Evolutionary conservation across 1,140 invertebrate species (phyloP).

Genomic region (Platorchestia sp.): DNA sequence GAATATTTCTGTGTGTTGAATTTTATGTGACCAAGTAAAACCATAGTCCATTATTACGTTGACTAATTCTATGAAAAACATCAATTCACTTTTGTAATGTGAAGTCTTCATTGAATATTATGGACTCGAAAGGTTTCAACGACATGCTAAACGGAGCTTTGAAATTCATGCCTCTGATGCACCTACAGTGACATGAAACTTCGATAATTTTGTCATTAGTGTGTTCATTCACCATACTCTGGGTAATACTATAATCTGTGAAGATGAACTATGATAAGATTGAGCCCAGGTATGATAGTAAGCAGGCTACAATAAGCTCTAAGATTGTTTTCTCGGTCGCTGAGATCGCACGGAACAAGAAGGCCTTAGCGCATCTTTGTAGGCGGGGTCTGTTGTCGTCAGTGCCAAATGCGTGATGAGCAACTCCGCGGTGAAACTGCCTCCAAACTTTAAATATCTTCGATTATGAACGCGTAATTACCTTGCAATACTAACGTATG

Average conservation of each 20-base stretch:
- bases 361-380: neutral
- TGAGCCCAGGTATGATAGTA: conserved; percentile 39
- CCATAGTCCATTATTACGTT: neutral
- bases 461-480: neutral
- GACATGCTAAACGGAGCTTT: conserved; percentile 12
- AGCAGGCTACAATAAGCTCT: conserved; percentile 9
- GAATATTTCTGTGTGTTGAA: neutral
- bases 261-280: conserved; percentile 55
- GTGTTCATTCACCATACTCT: conserved; percentile 39
- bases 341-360: neutral
- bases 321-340: conserved; percentile 22
- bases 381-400: neutral
- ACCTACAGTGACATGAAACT: neutral
- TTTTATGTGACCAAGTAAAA: neutral
- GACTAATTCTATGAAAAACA: neutral
- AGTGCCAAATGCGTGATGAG: neutral
- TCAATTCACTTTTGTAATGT: neutral
- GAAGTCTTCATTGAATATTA: neutral
- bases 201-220: conserved; percentile 31
- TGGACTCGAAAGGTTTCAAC: neutral
- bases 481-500: neutral
- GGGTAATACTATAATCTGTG: conserved; percentile 51
- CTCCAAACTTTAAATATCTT: neutral
- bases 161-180: conserved; percentile 3
- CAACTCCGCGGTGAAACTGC: neutral